Base-by-base conservation (phyloP, 2,888 invertebrate genomes). In the Pseudanteris insignis region DNA sequence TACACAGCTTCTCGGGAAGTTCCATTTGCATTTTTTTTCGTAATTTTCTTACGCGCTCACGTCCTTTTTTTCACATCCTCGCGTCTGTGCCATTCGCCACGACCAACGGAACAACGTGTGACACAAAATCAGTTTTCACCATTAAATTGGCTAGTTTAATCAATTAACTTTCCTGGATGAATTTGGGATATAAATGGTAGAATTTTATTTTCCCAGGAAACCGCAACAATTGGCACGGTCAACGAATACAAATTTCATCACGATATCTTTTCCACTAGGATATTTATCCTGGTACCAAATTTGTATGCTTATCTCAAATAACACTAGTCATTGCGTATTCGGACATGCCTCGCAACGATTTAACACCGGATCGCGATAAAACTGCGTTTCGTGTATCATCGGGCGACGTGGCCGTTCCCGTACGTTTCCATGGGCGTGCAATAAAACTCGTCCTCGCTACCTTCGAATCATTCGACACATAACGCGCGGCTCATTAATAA, bases 281-380 rank as follows among this genome's bases (percentile, higher is more conserved):
- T n/a, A n/a, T n/a, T n/a, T n/a, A n/a, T n/a, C n/a, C n/a, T n/a
- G n/a, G n/a, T n/a, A n/a, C n/a, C n/a, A n/a, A n/a, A n/a, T n/a
- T n/a, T n/a, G n/a, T n/a, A n/a, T n/a, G n/a, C n/a, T 63, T 63
- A 63, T 63, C 62, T 53, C 47, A 46, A 53, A 57, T 63, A 48
- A 53, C 40, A 47, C 21, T 48, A 40, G 62, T 57, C 47, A 63
- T 43, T 53, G 53, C 50, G 53, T 47, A 47, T 29, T 43, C 30
- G 53, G 46, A 63, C 62, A 57, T 53, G 57, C 62, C 24, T 58
- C 15, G 53, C 54, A 38, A 38, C 53, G 44, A 57, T 58, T 54
- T 58, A 48, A 63, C 63, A 63, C 47, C 58, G 53, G 44, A 58
- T 58, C 53, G 53, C 44, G 63, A 63, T 58, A 54, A 63, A 58